Percentiles rank a stretch among this genome's conserved stretches.
Evolutionary conservation across 1,140 invertebrate species (phyloP).

Genomic region (Plutomurus gul): DNA sequence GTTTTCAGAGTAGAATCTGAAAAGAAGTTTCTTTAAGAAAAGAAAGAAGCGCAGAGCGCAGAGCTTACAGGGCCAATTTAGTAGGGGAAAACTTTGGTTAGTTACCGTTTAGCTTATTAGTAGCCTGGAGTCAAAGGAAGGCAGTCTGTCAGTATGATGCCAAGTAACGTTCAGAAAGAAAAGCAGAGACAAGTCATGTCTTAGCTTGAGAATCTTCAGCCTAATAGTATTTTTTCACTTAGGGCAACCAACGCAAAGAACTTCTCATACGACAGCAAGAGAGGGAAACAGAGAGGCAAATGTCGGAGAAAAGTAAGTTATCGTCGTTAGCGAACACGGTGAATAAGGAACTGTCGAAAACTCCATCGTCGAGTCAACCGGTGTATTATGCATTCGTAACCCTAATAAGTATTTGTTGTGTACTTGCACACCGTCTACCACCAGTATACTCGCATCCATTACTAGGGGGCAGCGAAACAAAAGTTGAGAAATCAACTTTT

Average conservation of each 20-base stretch:
- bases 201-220: neutral
- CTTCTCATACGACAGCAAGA: too few relatives aligned
- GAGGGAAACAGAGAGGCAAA: too few relatives aligned
- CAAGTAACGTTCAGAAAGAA: neutral
- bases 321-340: too few relatives aligned
- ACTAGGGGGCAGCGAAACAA: too few relatives aligned
- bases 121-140: neutral
- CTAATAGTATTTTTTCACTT: slow-evolving; percentile 15
- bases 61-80: slow-evolving; percentile 14
- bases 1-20: slow-evolving; percentile 20
- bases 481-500: too few relatives aligned
- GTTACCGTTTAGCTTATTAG: slow-evolving; percentile 24
- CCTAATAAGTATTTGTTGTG: too few relatives aligned
- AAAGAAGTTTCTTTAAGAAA: neutral
- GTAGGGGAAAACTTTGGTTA: slow-evolving; percentile 2
- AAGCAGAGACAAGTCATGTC: neutral
- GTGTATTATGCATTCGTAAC: too few relatives aligned
- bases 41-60: neutral
- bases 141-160: neutral
- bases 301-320: too few relatives aligned
- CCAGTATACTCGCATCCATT: too few relatives aligned
- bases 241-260: neutral
- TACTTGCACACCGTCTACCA: too few relatives aligned
- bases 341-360: too few relatives aligned
- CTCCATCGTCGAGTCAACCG: too few relatives aligned